Evolutionary conservation across 2,797 vertebrate species (phyloP), one percentile per base, ranked within the genome.

Genomic region (Tolypeutes matacus): DNA sequence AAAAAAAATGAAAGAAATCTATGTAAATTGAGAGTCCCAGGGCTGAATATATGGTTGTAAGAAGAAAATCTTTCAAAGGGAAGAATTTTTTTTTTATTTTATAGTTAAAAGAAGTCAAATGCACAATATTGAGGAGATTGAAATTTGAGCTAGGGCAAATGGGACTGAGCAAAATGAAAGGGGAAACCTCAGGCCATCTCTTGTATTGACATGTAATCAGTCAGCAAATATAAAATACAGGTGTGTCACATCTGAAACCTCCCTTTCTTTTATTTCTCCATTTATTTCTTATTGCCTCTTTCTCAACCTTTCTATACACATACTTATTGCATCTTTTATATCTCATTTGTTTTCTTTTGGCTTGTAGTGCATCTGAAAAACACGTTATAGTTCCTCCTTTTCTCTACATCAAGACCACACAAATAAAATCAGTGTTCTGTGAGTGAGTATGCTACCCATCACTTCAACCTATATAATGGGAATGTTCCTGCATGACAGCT

Each of bases 281-380:
- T 87, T 95, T 93, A 73, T 95, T 81, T 84, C 7, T 83, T 91
- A 81, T n/a, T 95, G 0, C 15, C 3, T 86, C 4, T 76, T 91
- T 96, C 56, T 91, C 1, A 94, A 75, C 4, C 15, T 83, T 93
- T 93, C 9, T 97, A 83, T 65, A 10, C 10, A 42, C 13, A 27
- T 91, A 85, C 56, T 97, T 88, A 80, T 27, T 72, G 8, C 1
- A 46, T 64, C 14, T 86, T 77, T 77, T 86, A 64, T 88, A 73
- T 90, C 23, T 94, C 20, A 27, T 72, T 86, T 86, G 14, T 56
- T 90, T 96, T 88, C 64, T 1, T 91, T 93, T 96, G 23, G 3
- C 56, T 88, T 86, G 21, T 17, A 23, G 23, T 31, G 27, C 2
- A 53, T 95, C 73, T 97, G 87, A 86, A 96, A 98, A 97, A 95